phyloP scores from a whole-genome alignment of 2,888 invertebrate species.

The Tipula confusa region DNA sequence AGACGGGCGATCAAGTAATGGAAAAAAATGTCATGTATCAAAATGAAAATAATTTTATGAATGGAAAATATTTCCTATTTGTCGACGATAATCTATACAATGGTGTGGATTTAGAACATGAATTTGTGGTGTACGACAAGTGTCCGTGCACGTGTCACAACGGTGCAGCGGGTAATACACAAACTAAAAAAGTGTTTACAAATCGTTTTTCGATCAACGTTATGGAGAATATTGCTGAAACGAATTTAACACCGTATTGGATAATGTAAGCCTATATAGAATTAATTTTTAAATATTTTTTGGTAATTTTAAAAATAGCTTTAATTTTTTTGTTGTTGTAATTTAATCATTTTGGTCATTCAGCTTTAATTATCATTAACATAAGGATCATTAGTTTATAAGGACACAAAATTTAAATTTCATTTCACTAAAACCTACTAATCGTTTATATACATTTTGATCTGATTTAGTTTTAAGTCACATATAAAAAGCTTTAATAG shows the following conservation, averaged over 20 bases:
- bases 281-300: background rate
- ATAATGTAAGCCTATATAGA: background rate
- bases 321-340: background rate
- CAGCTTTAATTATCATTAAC: constrained; percentile 27
- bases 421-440: background rate
- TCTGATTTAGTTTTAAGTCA: background rate
- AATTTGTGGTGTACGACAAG: background rate
- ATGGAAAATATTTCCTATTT: constrained; percentile 33
- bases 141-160: background rate
- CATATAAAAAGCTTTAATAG: constrained; percentile 27
- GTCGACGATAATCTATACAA: constrained; percentile 34
- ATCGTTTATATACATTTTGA: background rate
- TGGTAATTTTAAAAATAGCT: constrained; percentile 26
- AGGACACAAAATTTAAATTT: background rate
- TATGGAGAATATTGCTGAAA: background rate
- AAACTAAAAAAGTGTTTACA: background rate
- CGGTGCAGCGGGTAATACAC: background rate
- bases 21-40: constrained; percentile 28
- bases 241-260: background rate
- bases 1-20: background rate
- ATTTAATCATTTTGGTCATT: background rate
- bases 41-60: background rate
- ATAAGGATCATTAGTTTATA: background rate
- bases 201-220: constrained; percentile 26
- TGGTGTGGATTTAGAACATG: constrained; percentile 34